phyloP scores from a whole-genome alignment of 2,888 invertebrate genomes.

The Cerastis rubricosa region DNA sequence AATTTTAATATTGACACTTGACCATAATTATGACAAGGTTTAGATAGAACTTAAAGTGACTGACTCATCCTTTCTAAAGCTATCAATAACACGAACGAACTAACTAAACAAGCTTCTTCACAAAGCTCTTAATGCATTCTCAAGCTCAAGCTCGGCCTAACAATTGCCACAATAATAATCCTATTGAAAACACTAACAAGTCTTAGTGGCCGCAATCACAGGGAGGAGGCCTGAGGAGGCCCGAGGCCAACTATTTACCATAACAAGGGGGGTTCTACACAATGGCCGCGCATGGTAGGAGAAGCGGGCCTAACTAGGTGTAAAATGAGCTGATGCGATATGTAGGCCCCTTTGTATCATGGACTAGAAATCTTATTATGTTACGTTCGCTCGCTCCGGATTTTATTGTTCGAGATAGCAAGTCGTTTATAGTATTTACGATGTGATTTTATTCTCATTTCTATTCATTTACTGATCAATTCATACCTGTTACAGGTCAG shows the following conservation, averaged over 20 bases:
- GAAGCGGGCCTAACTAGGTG: constrained; percentile 84
- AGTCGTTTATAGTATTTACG: constrained; percentile 45
- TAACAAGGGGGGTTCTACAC: constrained; percentile 81
- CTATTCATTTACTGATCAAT: constrained; percentile 13
- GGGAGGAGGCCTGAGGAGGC: constrained; percentile 72
- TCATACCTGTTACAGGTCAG: not conserved
- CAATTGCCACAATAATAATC: constrained; percentile 72
- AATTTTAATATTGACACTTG: not conserved
- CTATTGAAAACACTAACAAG: constrained; percentile 75
- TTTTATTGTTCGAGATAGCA: constrained; percentile 56
- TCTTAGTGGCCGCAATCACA: constrained; percentile 66
- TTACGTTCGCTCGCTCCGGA: constrained; percentile 27
- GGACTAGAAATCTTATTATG: constrained; percentile 64
- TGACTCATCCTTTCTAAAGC: constrained; percentile 31
- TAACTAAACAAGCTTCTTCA: constrained; percentile 39
- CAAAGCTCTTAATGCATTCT: constrained; percentile 49
- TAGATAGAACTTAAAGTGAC: constrained; percentile 6
- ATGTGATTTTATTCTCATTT: constrained; percentile 27
- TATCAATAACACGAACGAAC: constrained; percentile 40
- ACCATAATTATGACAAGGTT: not conserved
- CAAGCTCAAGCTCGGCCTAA: constrained; percentile 48
- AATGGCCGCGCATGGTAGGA: constrained; percentile 65
- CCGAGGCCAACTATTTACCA: constrained; percentile 83
- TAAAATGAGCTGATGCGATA: constrained; percentile 79
- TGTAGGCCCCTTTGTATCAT: constrained; percentile 70